Conservation (phyloP, 2,113 vertebrate genomes). For the Cavia porcellus region DNA sequence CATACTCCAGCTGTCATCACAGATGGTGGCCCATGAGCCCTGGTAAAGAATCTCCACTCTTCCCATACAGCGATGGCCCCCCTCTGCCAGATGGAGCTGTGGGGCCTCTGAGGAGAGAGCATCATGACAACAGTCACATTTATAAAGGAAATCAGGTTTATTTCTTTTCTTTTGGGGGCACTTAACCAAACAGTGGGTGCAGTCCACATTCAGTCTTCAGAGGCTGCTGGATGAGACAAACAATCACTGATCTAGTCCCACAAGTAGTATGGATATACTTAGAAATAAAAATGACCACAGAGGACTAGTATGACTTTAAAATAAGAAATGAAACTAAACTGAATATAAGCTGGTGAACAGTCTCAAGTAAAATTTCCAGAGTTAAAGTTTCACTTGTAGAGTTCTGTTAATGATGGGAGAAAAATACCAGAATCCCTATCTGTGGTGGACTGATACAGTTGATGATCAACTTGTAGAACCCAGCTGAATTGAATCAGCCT, state of each 20-base stretch:
- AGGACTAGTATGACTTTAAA: not conserved
- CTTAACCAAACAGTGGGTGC: not conserved
- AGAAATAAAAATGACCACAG: not conserved
- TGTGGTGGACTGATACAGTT: too few relatives aligned
- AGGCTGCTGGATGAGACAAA: not conserved
- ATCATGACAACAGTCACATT: not conserved
- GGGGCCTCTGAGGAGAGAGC: constrained; percentile 74
- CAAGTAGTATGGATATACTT: not conserved
- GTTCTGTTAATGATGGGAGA: too few relatives aligned
- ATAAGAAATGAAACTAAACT: not conserved
- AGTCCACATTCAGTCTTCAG: not conserved
- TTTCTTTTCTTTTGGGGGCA: too few relatives aligned
- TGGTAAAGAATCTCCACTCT: constrained; percentile 85
- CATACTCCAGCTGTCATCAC: constrained; percentile 31
- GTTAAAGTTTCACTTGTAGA: too few relatives aligned
- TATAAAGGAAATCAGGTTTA: not conserved
- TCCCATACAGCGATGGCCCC: constrained; percentile 77
- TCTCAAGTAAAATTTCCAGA: too few relatives aligned
- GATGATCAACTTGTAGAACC: too few relatives aligned
- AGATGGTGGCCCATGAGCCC: constrained; percentile 51
- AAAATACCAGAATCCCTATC: too few relatives aligned
- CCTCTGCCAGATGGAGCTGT: constrained; percentile 79
- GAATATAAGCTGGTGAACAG: not conserved
- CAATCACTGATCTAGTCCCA: not conserved
- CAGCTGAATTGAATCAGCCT: too few relatives aligned